Conservation (phyloP, 2,888 invertebrate genomes). For the Lasius platythorax region DNA sequence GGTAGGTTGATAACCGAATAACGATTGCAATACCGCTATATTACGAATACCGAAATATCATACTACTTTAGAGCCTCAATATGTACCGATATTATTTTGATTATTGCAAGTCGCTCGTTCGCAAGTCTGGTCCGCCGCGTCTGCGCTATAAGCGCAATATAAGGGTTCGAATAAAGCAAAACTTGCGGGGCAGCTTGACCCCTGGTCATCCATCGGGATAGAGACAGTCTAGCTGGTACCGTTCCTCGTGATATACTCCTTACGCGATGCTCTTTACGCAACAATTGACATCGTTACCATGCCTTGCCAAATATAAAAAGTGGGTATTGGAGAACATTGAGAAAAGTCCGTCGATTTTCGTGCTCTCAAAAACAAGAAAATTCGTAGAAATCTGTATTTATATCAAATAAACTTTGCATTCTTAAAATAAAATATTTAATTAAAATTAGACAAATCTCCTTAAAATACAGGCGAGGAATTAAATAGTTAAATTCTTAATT, state of each 20-base stretch:
- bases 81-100: not conserved
- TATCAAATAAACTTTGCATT: not conserved
- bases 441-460: not conserved
- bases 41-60: not conserved
- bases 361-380: not conserved
- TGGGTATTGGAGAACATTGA: slow-evolving; percentile 71
- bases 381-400: not conserved
- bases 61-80: not conserved
- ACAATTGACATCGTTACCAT: slow-evolving; percentile 82
- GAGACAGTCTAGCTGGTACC: slow-evolving; percentile 77
- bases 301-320: slow-evolving; percentile 84
- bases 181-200: slow-evolving; percentile 82
- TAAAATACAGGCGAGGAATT: not conserved
- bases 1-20: not conserved
- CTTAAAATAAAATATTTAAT: not conserved
- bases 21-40: not conserved
- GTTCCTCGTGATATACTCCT: slow-evolving; percentile 60
- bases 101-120: not conserved
- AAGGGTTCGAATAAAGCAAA: slow-evolving; percentile 71
- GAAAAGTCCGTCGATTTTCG: not conserved
- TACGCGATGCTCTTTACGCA: slow-evolving; percentile 81
- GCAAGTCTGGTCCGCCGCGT: slow-evolving; percentile 62
- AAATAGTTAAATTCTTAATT: not conserved
- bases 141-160: slow-evolving; percentile 67
- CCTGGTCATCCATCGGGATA: slow-evolving; percentile 83